These are phyloP conservation scores for Rhynchophorus ferrugineus DNA, from an alignment of 1,140 invertebrate species.

Conservation along the genomic window DNA sequence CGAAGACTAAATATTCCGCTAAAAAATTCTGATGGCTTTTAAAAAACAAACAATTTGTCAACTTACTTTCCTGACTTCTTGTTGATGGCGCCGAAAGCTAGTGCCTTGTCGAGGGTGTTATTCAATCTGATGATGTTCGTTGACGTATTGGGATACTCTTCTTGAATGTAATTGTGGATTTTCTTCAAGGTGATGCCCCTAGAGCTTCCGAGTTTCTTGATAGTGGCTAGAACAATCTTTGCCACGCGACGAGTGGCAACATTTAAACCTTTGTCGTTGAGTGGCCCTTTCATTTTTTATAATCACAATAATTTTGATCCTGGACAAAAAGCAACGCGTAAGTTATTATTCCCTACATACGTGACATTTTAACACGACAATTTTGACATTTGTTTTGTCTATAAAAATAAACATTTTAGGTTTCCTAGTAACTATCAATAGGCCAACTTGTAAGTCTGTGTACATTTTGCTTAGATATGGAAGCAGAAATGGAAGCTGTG, in stretches of 20 bases:
- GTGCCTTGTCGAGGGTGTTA: constrained; percentile 21
- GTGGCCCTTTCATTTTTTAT: neutral
- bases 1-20: too few species aligned
- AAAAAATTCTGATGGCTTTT: too few species aligned
- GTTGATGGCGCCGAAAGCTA: constrained; percentile 23
- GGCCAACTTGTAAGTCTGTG: too few species aligned
- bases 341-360: too few species aligned
- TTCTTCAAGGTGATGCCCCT: constrained; percentile 23
- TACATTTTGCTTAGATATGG: too few species aligned
- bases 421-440: too few species aligned
- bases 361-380: neutral
- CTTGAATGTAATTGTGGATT: constrained; percentile 22
- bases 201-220: constrained; percentile 23
- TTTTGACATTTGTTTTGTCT: neutral
- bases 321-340: too few species aligned
- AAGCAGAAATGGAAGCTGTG: too few species aligned
- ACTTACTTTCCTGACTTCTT: constrained; percentile 13
- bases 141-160: constrained; percentile 19
- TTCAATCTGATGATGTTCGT: constrained; percentile 18
- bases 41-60: too few species aligned
- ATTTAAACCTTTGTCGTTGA: neutral
- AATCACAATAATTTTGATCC: neutral
- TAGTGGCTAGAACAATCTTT: constrained; percentile 19
- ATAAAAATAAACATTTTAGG: neutral
- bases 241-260: constrained; percentile 11